Conservation (phyloP, 2,888 invertebrate species). For the Nemurella pictetii region DNA sequence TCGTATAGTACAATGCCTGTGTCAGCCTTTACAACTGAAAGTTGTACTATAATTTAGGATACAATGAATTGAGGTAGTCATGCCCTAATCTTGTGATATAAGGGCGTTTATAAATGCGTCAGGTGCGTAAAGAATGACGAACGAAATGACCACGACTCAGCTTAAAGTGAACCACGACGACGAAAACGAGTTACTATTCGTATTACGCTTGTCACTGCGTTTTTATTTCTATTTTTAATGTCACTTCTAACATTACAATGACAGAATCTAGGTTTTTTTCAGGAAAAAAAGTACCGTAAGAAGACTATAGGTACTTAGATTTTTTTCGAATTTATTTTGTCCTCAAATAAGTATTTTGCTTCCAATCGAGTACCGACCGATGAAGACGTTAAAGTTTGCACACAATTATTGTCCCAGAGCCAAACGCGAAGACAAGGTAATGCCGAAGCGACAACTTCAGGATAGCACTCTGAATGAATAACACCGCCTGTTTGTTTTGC, state of each 20-base stretch:
- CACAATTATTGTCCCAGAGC: too few species aligned
- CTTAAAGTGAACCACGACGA: not conserved
- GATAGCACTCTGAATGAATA: too few species aligned
- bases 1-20: not conserved
- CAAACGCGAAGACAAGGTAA: too few species aligned
- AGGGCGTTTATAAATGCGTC: not conserved
- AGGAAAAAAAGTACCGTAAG: not conserved
- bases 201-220: not conserved
- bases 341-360: too few species aligned
- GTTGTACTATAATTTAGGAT: conserved; percentile 28
- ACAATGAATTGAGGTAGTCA: conserved; percentile 27
- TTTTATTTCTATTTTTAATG: not conserved
- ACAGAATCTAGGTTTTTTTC: not conserved
- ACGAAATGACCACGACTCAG: not conserved
- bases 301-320: too few species aligned
- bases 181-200: not conserved
- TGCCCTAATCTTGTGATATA: conserved; percentile 5
- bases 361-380: too few species aligned
- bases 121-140: not conserved
- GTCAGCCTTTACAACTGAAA: not conserved
- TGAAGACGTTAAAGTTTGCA: too few species aligned
- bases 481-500: not conserved
- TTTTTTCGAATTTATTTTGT: too few species aligned
- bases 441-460: too few species aligned
- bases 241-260: not conserved